Conservation (phyloP, 1,140 invertebrate genomes). For the Philopotamus ludificatus region DNA sequence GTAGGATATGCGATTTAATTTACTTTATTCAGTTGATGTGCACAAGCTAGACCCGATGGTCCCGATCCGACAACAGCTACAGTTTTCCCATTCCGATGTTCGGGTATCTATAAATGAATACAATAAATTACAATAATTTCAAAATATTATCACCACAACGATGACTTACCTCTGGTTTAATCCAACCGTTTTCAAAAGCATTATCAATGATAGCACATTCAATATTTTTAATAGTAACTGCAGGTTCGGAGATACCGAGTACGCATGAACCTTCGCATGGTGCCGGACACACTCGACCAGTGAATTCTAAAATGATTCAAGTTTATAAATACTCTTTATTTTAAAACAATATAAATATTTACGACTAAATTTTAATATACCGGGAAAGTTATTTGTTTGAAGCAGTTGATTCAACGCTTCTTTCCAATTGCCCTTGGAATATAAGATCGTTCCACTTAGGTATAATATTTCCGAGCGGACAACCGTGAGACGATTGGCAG, state of each 20-base stretch:
- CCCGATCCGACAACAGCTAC: constrained; percentile 95
- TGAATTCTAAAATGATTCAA: constrained; percentile 76
- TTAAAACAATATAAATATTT: neutral
- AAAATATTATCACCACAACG: constrained; percentile 7
- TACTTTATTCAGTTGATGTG: constrained; percentile 96
- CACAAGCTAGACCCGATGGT: constrained; percentile 91
- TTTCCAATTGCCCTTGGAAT: constrained; percentile 92
- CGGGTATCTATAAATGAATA: constrained; percentile 42
- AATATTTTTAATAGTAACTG: constrained; percentile 99
- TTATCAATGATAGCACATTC: constrained; percentile 99
- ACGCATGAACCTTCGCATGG: constrained; percentile 99
- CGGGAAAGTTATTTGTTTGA: constrained; percentile 98
- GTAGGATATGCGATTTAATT: constrained; percentile 44
- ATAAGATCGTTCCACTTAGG: constrained; percentile 99
- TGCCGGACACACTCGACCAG: constrained; percentile 96
- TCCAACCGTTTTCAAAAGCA: constrained; percentile 97
- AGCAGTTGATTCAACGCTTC: constrained; percentile 93
- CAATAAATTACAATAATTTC: neutral
- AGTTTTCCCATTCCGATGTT: constrained; percentile 74
- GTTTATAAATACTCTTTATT: too few species aligned
- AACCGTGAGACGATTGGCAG: constrained; percentile 93
- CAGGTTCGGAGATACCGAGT: constrained; percentile 90
- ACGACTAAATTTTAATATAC: constrained; percentile 45
- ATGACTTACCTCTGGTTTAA: constrained; percentile 67
- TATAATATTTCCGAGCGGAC: constrained; percentile 97